These are phyloP conservation scores for Chunga burmeisteri DNA, from an alignment of 2,113 vertebrate genomes.

Conservation along the genomic window DNA sequence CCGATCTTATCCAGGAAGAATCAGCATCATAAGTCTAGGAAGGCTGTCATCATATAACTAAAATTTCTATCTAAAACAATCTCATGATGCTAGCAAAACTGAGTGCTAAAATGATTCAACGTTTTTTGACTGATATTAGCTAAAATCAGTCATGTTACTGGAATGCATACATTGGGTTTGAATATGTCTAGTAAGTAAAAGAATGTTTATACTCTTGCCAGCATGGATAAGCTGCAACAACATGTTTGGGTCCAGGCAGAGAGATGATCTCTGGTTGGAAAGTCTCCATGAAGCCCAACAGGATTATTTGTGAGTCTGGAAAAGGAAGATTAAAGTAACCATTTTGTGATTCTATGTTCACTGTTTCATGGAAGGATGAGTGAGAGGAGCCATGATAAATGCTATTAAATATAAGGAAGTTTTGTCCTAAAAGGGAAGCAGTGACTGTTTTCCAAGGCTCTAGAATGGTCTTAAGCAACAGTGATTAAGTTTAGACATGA, in stretches of 20 bases:
- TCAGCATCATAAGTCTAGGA: not conserved
- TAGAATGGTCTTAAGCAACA: not conserved
- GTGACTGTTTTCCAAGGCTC: not conserved
- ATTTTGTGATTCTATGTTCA: not conserved
- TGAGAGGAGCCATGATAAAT: not conserved
- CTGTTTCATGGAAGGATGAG: not conserved
- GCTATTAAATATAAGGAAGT: not conserved
- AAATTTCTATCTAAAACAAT: not conserved
- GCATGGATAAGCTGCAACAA: not conserved
- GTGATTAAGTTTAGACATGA: not conserved
- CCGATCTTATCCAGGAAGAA: not conserved
- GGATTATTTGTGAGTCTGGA: not conserved
- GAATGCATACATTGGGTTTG: not conserved
- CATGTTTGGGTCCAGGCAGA: not conserved
- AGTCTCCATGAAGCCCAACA: not conserved
- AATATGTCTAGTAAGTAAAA: not conserved
- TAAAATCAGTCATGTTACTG: not conserved
- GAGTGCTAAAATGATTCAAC: not conserved
- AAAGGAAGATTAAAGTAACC: not conserved
- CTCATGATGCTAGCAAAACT: not conserved
- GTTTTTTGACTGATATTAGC: not conserved
- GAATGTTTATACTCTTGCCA: not conserved
- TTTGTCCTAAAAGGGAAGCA: not conserved
- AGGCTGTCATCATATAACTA: not conserved
- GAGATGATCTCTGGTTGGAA: not conserved